Evolutionary conservation across 2,113 vertebrate genomes (phyloP).

Genomic region (Rallus limicola): DNA sequence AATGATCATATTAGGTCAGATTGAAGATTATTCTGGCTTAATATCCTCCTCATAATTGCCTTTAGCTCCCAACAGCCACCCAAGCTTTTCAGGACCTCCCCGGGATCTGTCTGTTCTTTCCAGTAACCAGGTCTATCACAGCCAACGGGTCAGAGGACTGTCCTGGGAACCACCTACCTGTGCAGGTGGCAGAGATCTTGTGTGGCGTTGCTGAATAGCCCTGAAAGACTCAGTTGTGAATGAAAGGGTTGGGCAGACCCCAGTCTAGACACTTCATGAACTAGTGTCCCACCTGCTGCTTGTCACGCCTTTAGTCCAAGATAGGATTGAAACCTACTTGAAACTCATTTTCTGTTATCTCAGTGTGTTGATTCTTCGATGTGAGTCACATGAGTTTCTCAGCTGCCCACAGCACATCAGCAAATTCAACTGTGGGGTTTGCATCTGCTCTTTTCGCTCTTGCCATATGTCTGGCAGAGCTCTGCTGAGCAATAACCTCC

Average conservation of each 20-base stretch:
- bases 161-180: neutral
- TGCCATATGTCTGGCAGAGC: neutral
- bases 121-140: neutral
- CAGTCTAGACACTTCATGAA: neutral
- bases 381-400: rapidly evolving
- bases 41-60: neutral
- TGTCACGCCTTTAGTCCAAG: neutral
- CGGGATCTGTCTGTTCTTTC: neutral
- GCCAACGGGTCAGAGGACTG: neutral
- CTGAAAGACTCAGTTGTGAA: neutral
- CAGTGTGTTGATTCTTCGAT: too few species aligned
- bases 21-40: neutral
- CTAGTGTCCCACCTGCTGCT: neutral
- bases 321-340: neutral
- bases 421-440: neutral
- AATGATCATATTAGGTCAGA: neutral
- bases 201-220: neutral
- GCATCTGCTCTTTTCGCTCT: neutral
- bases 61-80: neutral
- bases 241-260: rapidly evolving
- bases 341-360: neutral
- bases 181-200: neutral
- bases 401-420: neutral
- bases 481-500: neutral
- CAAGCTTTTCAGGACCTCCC: neutral